Conservation (phyloP, 2,888 invertebrate species). For the Cosmopolites sordidus region DNA sequence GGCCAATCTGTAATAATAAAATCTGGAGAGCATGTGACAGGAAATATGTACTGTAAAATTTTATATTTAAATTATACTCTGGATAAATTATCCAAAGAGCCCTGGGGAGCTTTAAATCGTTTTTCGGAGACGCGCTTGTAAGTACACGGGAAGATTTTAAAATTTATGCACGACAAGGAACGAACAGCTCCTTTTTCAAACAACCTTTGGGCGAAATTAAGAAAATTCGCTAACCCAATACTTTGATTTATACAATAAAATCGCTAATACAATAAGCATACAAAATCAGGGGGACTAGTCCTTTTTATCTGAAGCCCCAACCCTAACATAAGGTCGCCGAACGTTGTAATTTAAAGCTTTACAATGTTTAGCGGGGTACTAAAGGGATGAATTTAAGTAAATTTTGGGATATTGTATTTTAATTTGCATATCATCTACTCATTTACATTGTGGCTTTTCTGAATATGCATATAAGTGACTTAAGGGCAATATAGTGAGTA, state of each 20-base stretch:
- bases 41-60: conserved; percentile 50
- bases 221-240: conserved; percentile 16
- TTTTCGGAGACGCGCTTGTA: conserved; percentile 20
- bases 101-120: conserved; percentile 25
- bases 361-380: conserved; percentile 27
- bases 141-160: conserved; percentile 19
- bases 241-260: conserved; percentile 21
- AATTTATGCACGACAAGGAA: conserved; percentile 20
- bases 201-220: not conserved
- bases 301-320: conserved; percentile 25
- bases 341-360: conserved; percentile 27
- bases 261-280: conserved; percentile 28
- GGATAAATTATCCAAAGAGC: conserved; percentile 24
- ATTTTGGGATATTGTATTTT: conserved; percentile 23
- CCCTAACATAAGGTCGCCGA: conserved; percentile 27
- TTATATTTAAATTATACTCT: conserved; percentile 32
- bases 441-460: not conserved
- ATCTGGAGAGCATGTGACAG: conserved; percentile 45
- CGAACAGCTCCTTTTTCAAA: conserved; percentile 5
- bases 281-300: conserved; percentile 24
- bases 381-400: conserved; percentile 23
- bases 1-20: conserved; percentile 47
- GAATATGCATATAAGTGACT: no score
- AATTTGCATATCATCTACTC: conserved; percentile 16
- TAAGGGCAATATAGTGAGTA: no score